phyloP scores from a whole-genome alignment of 2,797 vertebrate species.

The Garrulus glandarius region DNA sequence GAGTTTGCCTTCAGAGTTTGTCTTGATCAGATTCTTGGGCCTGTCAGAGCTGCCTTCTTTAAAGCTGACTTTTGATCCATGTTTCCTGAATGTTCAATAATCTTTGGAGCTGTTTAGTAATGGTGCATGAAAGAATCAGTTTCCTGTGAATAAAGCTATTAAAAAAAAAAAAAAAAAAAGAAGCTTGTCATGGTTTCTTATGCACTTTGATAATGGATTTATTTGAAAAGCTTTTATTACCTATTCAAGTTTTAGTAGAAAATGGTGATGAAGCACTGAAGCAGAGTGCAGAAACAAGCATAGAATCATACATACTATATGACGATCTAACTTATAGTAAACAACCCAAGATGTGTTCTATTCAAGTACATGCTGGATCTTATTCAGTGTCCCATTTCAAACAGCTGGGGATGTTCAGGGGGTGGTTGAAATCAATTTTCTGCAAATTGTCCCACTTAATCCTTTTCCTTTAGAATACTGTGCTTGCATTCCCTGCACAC shows the following conservation, averaged over 20 bases:
- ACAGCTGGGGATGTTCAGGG: background rate
- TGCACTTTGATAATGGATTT: background rate
- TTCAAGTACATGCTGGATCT: background rate
- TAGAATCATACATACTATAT: background rate
- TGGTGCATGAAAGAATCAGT: background rate
- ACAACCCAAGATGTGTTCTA: background rate
- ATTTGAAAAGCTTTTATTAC: background rate
- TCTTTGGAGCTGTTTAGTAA: background rate
- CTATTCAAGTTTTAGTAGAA: background rate
- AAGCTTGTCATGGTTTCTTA: background rate
- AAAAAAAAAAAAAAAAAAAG: background rate
- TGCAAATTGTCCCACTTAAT: slow-evolving; percentile 25
- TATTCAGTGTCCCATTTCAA: background rate
- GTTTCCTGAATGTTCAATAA: background rate
- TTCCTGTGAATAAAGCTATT: background rate
- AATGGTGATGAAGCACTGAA: background rate
- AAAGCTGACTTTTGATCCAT: background rate
- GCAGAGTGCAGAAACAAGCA: background rate
- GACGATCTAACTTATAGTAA: background rate
- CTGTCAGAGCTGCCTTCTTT: background rate
- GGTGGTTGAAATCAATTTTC: slow-evolving; percentile 9
- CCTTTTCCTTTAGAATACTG: background rate
- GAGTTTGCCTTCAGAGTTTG: background rate
- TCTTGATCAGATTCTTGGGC: background rate
- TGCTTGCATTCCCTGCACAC: background rate